Evolutionary conservation across 2,113 vertebrate species (phyloP).

Genomic region (Mormyrus iriodes): DNA sequence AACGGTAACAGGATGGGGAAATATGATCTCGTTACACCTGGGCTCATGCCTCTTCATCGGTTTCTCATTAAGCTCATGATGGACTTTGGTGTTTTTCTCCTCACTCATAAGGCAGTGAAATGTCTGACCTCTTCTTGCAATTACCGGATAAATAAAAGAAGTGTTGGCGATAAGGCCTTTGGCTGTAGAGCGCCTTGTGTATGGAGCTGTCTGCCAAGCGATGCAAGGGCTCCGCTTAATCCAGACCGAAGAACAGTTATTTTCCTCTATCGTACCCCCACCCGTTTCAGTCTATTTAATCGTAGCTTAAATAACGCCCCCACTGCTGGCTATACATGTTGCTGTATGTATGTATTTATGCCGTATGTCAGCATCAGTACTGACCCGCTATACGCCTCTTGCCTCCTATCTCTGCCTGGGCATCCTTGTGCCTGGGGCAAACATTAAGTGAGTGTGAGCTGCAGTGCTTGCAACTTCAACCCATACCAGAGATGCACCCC

Average conservation of each 20-base stretch:
- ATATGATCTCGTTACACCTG: neutral
- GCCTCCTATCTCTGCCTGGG: neutral
- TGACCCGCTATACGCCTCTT: neutral
- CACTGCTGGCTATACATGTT: neutral
- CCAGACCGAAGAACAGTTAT: neutral
- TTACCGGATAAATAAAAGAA: conserved; percentile 1
- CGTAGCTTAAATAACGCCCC: neutral
- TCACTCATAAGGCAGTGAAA: conserved; percentile 3
- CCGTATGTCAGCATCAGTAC: neutral
- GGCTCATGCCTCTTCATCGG: neutral
- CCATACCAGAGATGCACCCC: neutral
- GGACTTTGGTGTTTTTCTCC: neutral
- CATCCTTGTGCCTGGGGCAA: neutral
- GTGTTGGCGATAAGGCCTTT: neutral
- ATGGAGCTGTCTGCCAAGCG: neutral
- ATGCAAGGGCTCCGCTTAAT: neutral
- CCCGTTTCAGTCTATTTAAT: neutral
- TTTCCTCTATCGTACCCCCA: neutral
- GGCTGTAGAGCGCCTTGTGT: neutral
- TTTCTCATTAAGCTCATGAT: neutral
- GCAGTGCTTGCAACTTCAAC: neutral
- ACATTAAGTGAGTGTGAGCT: conserved; percentile 1
- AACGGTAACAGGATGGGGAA: neutral
- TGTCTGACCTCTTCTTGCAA: neutral
- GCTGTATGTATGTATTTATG: neutral